phyloP scores from a whole-genome alignment of 1,140 invertebrate species.

The Thrips palmi region DNA sequence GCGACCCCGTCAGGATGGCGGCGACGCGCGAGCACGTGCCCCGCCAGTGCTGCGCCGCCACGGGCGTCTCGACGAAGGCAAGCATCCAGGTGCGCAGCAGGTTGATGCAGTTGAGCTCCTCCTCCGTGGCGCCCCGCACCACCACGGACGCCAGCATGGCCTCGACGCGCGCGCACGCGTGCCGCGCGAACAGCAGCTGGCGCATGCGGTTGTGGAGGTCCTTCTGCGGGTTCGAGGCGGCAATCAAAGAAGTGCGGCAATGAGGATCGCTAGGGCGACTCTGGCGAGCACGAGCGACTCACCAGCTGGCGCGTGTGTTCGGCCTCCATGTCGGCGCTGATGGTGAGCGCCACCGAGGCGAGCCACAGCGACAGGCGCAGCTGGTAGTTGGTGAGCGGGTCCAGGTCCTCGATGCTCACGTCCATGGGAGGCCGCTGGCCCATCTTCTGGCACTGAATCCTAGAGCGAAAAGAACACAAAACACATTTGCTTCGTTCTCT shows the following conservation, averaged over 20 bases:
- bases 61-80: too few relatives aligned
- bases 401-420: neutral
- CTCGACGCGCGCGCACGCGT: neutral
- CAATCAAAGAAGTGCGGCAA: too few relatives aligned
- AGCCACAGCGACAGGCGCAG: neutral
- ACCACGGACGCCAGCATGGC: neutral
- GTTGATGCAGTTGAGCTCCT: too few relatives aligned
- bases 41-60: too few relatives aligned
- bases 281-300: too few relatives aligned
- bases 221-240: neutral
- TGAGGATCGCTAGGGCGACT: too few relatives aligned
- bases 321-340: too few relatives aligned
- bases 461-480: neutral
- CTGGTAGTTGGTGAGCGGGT: neutral
- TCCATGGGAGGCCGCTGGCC: too few relatives aligned
- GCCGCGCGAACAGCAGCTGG: conserved; percentile 10
- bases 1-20: too few relatives aligned
- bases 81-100: too few relatives aligned
- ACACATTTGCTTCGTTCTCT: neutral
- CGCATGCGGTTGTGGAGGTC: conserved; percentile 5
- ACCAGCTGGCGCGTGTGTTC: too few relatives aligned
- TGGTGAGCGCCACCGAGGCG: too few relatives aligned
- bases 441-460: neutral
- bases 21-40: neutral
- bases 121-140: neutral